Conservation (phyloP, 2,113 vertebrate species). For the Rhodinocichla rosea region DNA sequence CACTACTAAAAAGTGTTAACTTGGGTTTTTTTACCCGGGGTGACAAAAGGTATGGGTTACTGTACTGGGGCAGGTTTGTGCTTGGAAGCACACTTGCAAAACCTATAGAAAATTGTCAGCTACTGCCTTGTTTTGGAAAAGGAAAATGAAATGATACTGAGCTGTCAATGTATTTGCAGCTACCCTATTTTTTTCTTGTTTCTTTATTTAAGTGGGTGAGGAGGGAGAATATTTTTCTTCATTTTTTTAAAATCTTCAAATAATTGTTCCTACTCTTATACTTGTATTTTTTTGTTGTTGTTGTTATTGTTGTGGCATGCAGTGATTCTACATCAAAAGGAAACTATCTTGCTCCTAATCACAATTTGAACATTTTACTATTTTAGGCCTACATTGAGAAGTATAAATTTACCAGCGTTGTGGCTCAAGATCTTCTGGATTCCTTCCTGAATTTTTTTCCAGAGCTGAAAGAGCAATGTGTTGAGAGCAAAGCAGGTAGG, state of each 20-base stretch:
- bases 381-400: constrained; percentile 90
- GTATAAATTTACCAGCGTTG: constrained; percentile 91
- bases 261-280: neutral
- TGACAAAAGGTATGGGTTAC: neutral
- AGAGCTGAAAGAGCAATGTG: constrained; percentile 84
- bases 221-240: neutral
- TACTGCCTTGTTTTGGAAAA: neutral
- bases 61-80: neutral
- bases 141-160: neutral
- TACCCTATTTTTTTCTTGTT: neutral
- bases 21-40: neutral
- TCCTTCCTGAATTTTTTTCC: constrained; percentile 92
- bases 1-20: neutral
- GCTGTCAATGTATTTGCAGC: neutral
- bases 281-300: neutral
- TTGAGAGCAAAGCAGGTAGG: constrained; percentile 85
- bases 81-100: neutral
- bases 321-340: neutral
- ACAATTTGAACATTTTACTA: neutral
- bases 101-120: neutral
- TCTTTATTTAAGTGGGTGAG: neutral
- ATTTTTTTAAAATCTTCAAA: neutral
- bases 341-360: neutral
- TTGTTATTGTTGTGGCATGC: neutral
- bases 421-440: constrained; percentile 91